Evolutionary conservation across 2,797 vertebrate species (phyloP).

Genomic region (Morelia viridis): DNA sequence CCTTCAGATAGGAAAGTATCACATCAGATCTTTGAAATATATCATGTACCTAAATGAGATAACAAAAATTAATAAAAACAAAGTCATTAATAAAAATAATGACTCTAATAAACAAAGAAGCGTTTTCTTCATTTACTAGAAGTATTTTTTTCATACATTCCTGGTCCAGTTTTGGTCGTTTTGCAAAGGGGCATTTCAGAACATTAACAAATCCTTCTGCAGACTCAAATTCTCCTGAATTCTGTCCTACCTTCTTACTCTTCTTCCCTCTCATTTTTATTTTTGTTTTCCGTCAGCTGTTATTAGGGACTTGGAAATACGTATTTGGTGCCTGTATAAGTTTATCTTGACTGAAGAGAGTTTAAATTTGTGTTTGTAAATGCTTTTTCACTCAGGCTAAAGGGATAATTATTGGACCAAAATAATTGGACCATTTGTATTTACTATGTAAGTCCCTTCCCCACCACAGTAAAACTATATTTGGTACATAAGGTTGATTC

Average conservation of each 20-base stretch:
- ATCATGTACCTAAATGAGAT: not conserved
- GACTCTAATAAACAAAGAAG: not conserved
- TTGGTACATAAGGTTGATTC: not conserved
- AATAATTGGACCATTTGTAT: not conserved
- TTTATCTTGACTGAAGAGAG: conserved; percentile 3
- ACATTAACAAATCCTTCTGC: conserved; percentile 2
- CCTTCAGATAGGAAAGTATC: not conserved
- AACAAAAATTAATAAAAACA: not conserved
- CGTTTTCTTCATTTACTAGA: not conserved
- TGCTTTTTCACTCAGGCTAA: not conserved
- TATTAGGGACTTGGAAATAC: not conserved
- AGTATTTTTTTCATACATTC: not conserved
- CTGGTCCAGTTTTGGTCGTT: not conserved
- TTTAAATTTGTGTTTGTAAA: conserved; percentile 7
- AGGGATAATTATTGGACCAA: not conserved
- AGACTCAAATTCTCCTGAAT: not conserved
- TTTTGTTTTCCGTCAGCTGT: not conserved
- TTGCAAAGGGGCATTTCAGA: not conserved
- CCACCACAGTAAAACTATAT: not conserved
- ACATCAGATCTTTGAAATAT: not conserved
- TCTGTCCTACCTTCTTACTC: not conserved
- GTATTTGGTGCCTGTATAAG: not conserved
- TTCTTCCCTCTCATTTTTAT: not conserved
- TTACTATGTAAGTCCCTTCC: not conserved
- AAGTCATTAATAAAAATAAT: no score